Evolutionary conservation across 2,888 invertebrate genomes (phyloP), one percentile per base, ranked within the genome.

Genomic region (Sesia apiformis): DNA sequence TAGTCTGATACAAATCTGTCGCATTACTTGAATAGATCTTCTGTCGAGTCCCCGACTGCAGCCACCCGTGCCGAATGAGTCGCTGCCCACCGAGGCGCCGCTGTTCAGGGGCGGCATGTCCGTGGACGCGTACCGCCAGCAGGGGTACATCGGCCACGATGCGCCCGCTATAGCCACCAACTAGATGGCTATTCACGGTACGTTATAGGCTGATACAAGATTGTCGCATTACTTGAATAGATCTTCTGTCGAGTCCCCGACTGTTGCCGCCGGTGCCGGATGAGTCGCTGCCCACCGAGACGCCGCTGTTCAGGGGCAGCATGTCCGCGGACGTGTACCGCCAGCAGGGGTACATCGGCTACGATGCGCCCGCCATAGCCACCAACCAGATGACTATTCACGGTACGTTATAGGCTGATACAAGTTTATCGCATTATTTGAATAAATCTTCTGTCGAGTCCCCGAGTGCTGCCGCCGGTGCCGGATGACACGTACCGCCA

Each of bases 191-290:
- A 80, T 86, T 63, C 88, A 86, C 63, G 86, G 88, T 86, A 74
- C 23, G 2, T 49, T 23, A 23, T 23, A 23, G 23, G 1, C 23
- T 23, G 23, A 1, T 23, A 23, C 23, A 23, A 23, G 2, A 23
- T 23, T 23, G 23, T 23, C 23, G 23, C 23, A 2, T 23, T 23
- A 23, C 23, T 55, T 51, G 73, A 71, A 38, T 66, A 85, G 88
- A 88, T 61, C 78, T 88, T 57, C 67, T 90, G 43, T 76, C 78
- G 61, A 75, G 76, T 58, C 75, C 90, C 51, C 90, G 92, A 51
- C 75, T 93, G 67, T 90, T 93, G 58, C 88, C 92, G 23, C 92
- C 93, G 57, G 92, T 92, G 4, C 93, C 93, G 68, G 93, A 93
- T 69, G 83, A 86, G 55, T 83, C 86, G 55, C 61, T 87, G 40